phyloP scores from a whole-genome alignment of 2,888 invertebrate genomes.

The Invenusta paracnida region DNA sequence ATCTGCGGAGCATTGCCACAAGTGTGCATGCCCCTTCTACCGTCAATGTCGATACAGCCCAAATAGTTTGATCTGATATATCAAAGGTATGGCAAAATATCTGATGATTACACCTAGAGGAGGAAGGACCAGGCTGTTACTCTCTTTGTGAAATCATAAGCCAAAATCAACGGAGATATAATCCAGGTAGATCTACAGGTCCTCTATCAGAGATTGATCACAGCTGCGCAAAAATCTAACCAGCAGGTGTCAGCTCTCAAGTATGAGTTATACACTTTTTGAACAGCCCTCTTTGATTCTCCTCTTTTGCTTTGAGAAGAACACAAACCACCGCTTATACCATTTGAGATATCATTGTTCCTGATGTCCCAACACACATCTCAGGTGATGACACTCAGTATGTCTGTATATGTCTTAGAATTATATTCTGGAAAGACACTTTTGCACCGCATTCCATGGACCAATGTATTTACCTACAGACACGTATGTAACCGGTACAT shows the following conservation, averaged over 20 bases:
- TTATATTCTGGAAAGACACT: neutral
- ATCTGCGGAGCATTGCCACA: neutral
- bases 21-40: neutral
- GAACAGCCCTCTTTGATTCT: neutral
- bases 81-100: neutral
- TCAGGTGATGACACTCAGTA: neutral
- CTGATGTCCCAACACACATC: neutral
- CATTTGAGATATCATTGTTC: neutral
- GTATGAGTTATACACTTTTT: neutral
- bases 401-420: too few species aligned
- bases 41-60: neutral
- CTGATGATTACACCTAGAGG: constrained; percentile 15
- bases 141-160: neutral
- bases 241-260: neutral
- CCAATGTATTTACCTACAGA: neutral
- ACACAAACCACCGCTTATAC: neutral
- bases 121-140: neutral
- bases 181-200: neutral
- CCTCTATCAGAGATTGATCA: neutral
- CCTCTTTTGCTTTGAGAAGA: constrained; percentile 4
- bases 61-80: neutral
- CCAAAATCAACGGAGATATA: neutral
- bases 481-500: neutral
- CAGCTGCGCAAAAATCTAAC: neutral
- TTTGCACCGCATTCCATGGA: neutral